phyloP scores from a whole-genome alignment of 37 sponge, comb jelly and placozoan genomes.

The Lycopodina hypogea region DNA sequence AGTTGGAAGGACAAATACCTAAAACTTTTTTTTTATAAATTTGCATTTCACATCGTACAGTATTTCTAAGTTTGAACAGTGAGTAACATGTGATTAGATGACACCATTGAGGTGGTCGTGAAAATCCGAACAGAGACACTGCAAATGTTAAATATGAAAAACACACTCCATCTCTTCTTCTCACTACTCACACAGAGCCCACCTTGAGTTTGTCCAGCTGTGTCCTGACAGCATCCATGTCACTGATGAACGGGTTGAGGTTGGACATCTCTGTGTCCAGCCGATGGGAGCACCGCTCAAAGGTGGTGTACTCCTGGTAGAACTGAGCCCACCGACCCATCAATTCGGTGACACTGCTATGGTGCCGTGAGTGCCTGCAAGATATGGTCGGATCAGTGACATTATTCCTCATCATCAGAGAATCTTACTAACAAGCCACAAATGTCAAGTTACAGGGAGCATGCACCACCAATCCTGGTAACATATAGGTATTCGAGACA shows the following conservation, averaged over 20 bases:
- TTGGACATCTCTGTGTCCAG: constrained; percentile 45
- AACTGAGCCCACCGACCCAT: constrained; percentile 32
- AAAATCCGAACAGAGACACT: too few species aligned
- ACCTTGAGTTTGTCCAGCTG: constrained; percentile 57
- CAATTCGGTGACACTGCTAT: constrained; percentile 18
- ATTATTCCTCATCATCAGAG: neutral
- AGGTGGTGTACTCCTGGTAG: constrained; percentile 27
- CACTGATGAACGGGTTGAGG: constrained; percentile 38
- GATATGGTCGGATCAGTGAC: neutral
- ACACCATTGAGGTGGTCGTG: too few species aligned
- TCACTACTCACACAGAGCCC: too few species aligned
- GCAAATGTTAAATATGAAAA: too few species aligned
- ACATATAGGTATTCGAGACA: too few species aligned
- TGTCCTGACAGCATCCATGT: constrained; percentile 28
- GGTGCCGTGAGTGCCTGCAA: constrained; percentile 33
- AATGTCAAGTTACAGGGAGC: too few species aligned
- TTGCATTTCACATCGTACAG: too few species aligned
- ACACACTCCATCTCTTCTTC: too few species aligned
- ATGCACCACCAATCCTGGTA: too few species aligned
- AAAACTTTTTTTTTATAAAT: too few species aligned
- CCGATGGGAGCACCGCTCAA: constrained; percentile 19
- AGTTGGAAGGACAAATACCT: too few species aligned
- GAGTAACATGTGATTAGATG: neutral
- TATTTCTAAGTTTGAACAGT: neutral
- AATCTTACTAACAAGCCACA: too few species aligned